Base-by-base conservation (phyloP, 2,797 vertebrate species). In the Macropodus opercularis region DNA sequence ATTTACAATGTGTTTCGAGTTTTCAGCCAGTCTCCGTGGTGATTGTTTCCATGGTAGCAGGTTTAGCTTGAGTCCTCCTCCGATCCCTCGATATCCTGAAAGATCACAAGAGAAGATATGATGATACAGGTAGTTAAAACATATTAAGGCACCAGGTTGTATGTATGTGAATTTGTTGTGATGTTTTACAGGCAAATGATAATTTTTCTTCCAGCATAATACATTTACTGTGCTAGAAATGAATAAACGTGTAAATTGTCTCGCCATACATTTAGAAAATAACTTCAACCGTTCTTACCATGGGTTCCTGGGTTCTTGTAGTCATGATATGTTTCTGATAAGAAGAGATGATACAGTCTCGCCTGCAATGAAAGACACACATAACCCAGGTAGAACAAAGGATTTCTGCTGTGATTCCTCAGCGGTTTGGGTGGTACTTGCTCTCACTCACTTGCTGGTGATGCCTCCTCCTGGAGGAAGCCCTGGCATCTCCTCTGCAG, bases 381-480 rank as follows among this genome's bases (percentile, higher is more conserved):
- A 13, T 7, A 24, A n/a, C 8, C 13, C 55, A 2, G 15, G 3
- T 27, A 11, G 7, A 29, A n/a, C 1, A 42, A 3, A 2, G 3
- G 2, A 47, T 13, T 27, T 44, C 4, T n/a, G 5, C 18, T 61
- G 43, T 53, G 9, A 59, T 48, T 27, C 14, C 8, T 5, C n/a
- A 8, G n/a, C 52, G 14, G 8, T 18, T 69, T 19, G 1, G 19
- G 42, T 1, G 17, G 21, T 3, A 9, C 2, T 21, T 26, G 27
- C 3, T 71, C 12, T 17, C 21, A 41, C 93, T 92, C 60, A 95
- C 90, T 92, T 90, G 93, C 94, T 93, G 55, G 90, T 90, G 71
- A 95, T 83, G 19, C 94, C 94, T 14, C 93, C 93, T 31, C 93
- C 93, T n/a, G 92, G 90, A 63, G 93, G 95, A 15, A 95, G 90